Percentiles rank a stretch among this genome's conserved stretches.
Evolutionary conservation across 2,888 invertebrate genomes (phyloP).

Genomic region (Sarcophaga caerulescens): DNA sequence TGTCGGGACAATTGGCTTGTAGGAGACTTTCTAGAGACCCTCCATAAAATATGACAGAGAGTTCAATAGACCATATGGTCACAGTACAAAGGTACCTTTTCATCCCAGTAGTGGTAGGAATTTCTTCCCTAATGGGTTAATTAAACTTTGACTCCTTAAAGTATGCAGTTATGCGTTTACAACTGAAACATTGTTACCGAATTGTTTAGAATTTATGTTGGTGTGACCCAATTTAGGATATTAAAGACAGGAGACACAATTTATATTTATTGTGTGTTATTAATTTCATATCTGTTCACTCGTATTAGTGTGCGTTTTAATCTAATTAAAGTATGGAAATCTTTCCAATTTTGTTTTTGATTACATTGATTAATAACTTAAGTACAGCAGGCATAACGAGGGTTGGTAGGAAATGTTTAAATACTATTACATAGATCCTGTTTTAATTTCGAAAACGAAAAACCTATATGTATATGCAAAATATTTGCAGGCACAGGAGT

Average conservation of each 20-base stretch:
- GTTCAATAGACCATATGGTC: too few species aligned
- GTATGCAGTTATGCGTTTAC: neutral
- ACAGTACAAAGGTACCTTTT: too few species aligned
- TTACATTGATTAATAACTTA: neutral
- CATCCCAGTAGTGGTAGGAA: too few species aligned
- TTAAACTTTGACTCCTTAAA: neutral
- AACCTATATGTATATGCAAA: neutral
- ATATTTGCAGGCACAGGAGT: neutral
- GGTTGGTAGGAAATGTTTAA: too few species aligned
- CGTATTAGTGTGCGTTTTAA: conserved; percentile 5
- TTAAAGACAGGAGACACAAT: neutral
- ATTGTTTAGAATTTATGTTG: conserved; percentile 5
- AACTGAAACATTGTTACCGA: neutral
- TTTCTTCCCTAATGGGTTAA: neutral
- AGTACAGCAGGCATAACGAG: too few species aligned
- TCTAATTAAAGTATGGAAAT: conserved; percentile 25
- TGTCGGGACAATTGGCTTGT: too few species aligned
- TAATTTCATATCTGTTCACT: neutral
- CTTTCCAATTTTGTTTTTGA: neutral
- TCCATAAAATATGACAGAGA: too few species aligned
- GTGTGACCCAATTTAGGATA: neutral
- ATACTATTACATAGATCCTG: too few species aligned
- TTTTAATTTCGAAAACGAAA: too few species aligned
- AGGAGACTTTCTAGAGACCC: too few species aligned
- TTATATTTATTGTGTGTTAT: neutral